These are phyloP conservation scores for Heliothis peltigera DNA, from an alignment of 2,888 invertebrate genomes.

Conservation along the genomic window DNA sequence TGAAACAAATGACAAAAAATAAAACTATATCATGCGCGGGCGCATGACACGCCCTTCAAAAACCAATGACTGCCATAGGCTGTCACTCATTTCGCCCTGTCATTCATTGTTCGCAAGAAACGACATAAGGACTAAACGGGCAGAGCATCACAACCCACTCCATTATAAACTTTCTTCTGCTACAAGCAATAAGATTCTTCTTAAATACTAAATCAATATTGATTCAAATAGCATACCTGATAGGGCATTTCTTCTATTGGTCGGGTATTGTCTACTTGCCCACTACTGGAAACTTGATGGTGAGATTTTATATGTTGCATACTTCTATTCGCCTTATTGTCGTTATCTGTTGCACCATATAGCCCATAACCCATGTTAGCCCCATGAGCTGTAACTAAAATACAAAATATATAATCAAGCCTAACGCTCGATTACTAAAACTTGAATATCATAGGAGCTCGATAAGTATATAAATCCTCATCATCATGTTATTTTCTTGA, in stretches of 20 bases:
- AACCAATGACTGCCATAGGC: too few relatives aligned
- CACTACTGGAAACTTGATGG: slow-evolving; percentile 86
- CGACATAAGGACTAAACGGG: too few relatives aligned
- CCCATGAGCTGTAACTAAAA: slow-evolving; percentile 89
- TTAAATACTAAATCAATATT: background rate
- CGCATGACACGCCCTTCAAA: too few relatives aligned
- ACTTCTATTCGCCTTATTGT: slow-evolving; percentile 80
- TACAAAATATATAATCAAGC: slow-evolving; percentile 50
- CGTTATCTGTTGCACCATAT: slow-evolving; percentile 85
- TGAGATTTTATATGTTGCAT: slow-evolving; percentile 86
- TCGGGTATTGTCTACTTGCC: slow-evolving; percentile 80
- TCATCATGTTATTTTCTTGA: too few relatives aligned
- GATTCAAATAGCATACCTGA: slow-evolving; percentile 81
- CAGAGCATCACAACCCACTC: too few relatives aligned
- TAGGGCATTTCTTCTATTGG: slow-evolving; percentile 90
- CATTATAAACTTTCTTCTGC: too few relatives aligned
- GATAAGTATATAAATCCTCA: background rate
- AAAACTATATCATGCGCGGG: too few relatives aligned
- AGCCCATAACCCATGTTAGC: slow-evolving; percentile 90
- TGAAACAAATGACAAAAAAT: too few relatives aligned
- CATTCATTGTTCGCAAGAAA: too few relatives aligned
- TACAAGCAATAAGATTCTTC: background rate
- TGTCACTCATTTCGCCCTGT: too few relatives aligned
- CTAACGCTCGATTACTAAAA: slow-evolving; percentile 1
- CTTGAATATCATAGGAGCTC: background rate